These are phyloP conservation scores for Origma solitaria DNA, from an alignment of 2,113 vertebrate genomes.

Conservation along the genomic window DNA sequence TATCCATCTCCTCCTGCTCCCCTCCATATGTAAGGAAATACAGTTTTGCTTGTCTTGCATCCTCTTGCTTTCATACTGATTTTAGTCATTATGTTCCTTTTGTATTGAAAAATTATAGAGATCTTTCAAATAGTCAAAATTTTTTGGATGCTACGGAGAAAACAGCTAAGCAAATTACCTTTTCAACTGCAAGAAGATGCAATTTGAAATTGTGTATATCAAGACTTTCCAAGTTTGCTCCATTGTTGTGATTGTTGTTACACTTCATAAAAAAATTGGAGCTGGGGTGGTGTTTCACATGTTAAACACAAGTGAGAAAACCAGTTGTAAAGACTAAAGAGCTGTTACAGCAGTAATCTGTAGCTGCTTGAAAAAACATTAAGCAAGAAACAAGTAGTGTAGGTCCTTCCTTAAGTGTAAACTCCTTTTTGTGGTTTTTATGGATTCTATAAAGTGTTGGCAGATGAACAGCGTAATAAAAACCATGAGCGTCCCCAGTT, in stretches of 20 bases:
- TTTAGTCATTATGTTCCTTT: neutral
- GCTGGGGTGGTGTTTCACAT: neutral
- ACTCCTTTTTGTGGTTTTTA: neutral
- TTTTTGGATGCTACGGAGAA: neutral
- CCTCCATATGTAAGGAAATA: neutral
- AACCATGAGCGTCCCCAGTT: neutral
- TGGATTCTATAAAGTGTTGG: neutral
- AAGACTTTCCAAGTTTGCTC: neutral
- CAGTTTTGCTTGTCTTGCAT: neutral
- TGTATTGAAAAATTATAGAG: neutral
- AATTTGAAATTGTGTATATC: neutral
- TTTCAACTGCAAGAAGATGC: neutral
- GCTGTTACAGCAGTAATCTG: neutral
- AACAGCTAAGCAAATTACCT: neutral
- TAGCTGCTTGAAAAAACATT: neutral
- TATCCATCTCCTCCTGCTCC: neutral
- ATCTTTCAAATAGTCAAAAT: neutral
- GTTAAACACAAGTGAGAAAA: neutral
- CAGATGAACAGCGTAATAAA: neutral
- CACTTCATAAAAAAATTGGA: neutral
- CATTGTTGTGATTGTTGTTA: neutral
- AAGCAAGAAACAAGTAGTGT: neutral
- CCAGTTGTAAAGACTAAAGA: neutral
- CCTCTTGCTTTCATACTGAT: neutral
- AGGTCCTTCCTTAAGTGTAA: neutral